Evolutionary conservation across 2,797 vertebrate species (phyloP).

Genomic region (Myotis planiceps): DNA sequence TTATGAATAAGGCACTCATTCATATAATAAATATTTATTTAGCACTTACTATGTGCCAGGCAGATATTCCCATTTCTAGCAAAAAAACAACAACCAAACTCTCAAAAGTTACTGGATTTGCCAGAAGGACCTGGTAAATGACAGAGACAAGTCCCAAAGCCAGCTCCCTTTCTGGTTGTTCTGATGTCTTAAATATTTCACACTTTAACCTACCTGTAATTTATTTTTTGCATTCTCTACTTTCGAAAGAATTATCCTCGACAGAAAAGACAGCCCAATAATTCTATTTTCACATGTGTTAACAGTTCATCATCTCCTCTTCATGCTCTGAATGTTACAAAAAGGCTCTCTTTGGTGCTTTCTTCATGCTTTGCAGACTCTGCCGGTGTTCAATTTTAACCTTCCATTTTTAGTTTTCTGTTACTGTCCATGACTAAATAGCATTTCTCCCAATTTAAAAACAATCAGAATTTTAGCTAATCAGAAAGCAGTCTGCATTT

Average conservation of each 20-base stretch:
- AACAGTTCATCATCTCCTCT: not conserved
- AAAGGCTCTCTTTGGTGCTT: not conserved
- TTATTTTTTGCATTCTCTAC: not conserved
- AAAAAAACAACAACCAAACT: not conserved
- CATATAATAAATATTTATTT: not conserved
- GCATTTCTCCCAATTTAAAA: constrained; percentile 18
- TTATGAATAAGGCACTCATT: not conserved
- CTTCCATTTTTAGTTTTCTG: not conserved
- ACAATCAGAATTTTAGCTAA: not conserved
- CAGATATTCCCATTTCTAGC: not conserved
- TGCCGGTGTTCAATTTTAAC: not conserved
- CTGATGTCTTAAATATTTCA: constrained; percentile 31
- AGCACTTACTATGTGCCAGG: not conserved
- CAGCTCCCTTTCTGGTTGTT: not conserved
- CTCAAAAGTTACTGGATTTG: not conserved
- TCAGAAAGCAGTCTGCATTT: not conserved
- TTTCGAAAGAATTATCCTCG: not conserved
- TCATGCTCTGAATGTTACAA: not conserved
- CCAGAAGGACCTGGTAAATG: not conserved
- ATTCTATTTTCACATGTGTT: not conserved
- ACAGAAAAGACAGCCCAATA: not conserved
- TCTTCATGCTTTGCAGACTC: not conserved
- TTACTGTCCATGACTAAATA: not conserved
- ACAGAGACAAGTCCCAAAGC: not conserved
- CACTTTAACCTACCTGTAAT: not conserved